Base-by-base conservation (phyloP, 2,888 invertebrate species). In the Thecocarcelia acutangulata region DNA sequence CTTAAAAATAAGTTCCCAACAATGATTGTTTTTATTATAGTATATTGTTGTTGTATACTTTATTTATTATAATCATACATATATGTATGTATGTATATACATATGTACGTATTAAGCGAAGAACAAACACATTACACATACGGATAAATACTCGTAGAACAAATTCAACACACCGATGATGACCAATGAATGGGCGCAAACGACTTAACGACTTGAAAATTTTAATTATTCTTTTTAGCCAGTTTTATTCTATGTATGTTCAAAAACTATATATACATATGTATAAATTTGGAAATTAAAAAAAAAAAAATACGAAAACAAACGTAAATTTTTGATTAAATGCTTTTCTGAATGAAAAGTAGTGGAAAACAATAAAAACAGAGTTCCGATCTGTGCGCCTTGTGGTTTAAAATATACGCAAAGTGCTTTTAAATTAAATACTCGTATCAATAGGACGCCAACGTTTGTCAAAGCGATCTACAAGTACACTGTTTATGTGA, bases 1-100 rank as follows among this genome's bases (percentile, higher is more conserved):
- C 21, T 83, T 76, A 78, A 72, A 83, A 80, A 83, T 80, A 80
- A 70, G 70, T 72, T 54, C 28, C 46, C 48, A 70, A 64, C 48
- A 68, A 69, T 61, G 37, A 46, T 44, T 54, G 12, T 24, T 46
- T 2, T 37, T 15, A 21, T 54, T 21, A 56, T 15, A 21, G 44
- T 21, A 56, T 64, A 66, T 66, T 59, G 48, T 68, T 58, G 46
- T 74, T 74, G 37, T 15, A 46, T 56, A 50, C 28, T 19, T 42
- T 68, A 42, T 59, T 59, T 58, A 42, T 68, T 59, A n/a, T 66
- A 33, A 33, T 6, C 8, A 66, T n/a, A n/a, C n/a, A n/a, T n/a
- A n/a, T n/a, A n/a, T n/a, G n/a, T n/a, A n/a, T n/a, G n/a, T n/a
- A n/a, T n/a, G n/a, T n/a, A n/a, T n/a, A n/a, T n/a, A n/a, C n/a